phyloP scores from a whole-genome alignment of 2,888 invertebrate species.

The Synanthedon myopaeformis region DNA sequence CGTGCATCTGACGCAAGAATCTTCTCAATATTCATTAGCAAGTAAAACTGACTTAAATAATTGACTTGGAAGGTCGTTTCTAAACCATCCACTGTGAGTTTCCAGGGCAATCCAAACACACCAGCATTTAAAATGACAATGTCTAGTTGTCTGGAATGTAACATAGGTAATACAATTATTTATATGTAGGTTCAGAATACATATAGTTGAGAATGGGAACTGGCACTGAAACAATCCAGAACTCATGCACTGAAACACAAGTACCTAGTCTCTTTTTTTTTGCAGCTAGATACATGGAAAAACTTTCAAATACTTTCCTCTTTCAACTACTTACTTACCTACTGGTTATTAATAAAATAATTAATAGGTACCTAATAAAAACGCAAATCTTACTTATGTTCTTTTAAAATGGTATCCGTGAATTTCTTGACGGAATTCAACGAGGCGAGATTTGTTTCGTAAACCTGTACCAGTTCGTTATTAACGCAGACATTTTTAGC shows the following conservation, averaged over 20 bases:
- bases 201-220: too few species aligned
- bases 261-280: too few species aligned
- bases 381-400: conserved; percentile 26
- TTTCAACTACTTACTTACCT: too few species aligned
- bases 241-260: too few species aligned
- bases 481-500: conserved; percentile 27
- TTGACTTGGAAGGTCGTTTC: conserved; percentile 90
- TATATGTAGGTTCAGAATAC: too few species aligned
- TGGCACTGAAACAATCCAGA: too few species aligned
- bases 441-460: conserved; percentile 47
- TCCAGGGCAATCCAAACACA: conserved; percentile 80
- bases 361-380: background rate
- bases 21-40: conserved; percentile 79
- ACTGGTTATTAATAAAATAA: too few species aligned
- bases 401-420: conserved; percentile 27
- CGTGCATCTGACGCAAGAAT: conserved; percentile 76
- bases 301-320: too few species aligned
- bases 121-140: conserved; percentile 85
- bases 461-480: conserved; percentile 23
- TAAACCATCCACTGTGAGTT: conserved; percentile 78
- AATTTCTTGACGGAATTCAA: conserved; percentile 45
- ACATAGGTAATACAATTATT: too few species aligned
- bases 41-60: conserved; percentile 83
- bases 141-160: conserved; percentile 71
- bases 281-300: too few species aligned